Conservation (phyloP, 2,113 vertebrate species). For the Oenanthe melanoleuca region DNA sequence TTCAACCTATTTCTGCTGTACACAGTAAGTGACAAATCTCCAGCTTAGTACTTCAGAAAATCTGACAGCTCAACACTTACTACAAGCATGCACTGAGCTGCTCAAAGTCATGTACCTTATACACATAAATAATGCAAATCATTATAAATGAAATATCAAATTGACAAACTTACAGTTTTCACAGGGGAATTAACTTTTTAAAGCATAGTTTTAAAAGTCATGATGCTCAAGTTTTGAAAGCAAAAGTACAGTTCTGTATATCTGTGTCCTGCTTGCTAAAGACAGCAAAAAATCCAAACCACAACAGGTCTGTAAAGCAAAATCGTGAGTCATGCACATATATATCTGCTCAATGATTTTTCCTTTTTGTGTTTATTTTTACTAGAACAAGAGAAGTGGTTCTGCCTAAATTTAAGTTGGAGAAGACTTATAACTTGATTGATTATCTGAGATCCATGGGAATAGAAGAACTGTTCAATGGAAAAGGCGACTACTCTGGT, state of each 20-base stretch:
- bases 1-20: not conserved
- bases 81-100: not conserved
- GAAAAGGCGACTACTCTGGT: slow-evolving; percentile 82
- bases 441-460: slow-evolving; percentile 87
- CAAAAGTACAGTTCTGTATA: not conserved
- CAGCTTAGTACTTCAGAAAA: not conserved
- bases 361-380: not conserved
- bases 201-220: not conserved
- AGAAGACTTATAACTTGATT: slow-evolving; percentile 91
- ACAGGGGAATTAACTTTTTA: not conserved
- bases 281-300: not conserved
- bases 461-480: slow-evolving; percentile 83
- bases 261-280: not conserved
- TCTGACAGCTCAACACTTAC: not conserved
- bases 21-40: not conserved
- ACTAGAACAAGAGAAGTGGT: slow-evolving; percentile 90
- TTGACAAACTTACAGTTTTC: not conserved
- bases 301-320: not conserved
- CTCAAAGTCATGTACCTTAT: not conserved
- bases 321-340: not conserved
- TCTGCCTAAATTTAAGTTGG: slow-evolving; percentile 91
- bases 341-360: not conserved
- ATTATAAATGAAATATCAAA: not conserved
- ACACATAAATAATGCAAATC: not conserved
- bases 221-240: not conserved